Conservation (phyloP, 1,140 invertebrate genomes). For the Fopius arisanus region DNA sequence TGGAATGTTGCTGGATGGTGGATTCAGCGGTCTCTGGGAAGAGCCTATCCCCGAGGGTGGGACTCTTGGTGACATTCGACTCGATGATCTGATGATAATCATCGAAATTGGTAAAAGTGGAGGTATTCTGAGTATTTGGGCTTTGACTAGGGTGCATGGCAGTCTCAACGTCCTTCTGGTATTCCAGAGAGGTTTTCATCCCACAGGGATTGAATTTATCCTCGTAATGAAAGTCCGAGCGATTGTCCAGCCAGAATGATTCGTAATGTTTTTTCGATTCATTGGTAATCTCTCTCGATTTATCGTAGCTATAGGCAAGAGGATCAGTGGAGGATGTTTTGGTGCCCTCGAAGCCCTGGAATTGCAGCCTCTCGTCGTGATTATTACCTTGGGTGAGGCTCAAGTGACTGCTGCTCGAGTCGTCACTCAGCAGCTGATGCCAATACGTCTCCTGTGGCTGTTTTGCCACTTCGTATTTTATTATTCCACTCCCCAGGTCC, state of each 20-base stretch:
- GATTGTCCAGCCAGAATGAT: constrained; percentile 32
- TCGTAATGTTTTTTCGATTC: constrained; percentile 36
- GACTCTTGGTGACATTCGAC: constrained; percentile 37
- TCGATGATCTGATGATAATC: constrained; percentile 47
- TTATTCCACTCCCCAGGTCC: constrained; percentile 75
- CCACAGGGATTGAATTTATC: not conserved
- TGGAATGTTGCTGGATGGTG: constrained; percentile 42
- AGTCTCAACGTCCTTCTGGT: constrained; percentile 11
- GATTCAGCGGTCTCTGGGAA: not conserved
- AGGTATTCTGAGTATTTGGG: constrained; percentile 24
- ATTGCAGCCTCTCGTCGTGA: constrained; percentile 15
- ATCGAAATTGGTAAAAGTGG: constrained; percentile 37
- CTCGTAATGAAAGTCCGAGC: constrained; percentile 30
- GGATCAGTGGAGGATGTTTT: not conserved
- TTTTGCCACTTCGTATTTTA: constrained; percentile 59
- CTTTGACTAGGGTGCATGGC: constrained; percentile 36
- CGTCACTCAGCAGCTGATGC: constrained; percentile 60
- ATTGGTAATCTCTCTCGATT: not conserved
- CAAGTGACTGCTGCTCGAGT: constrained; percentile 64
- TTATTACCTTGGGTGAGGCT: not conserved
- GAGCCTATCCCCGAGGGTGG: constrained; percentile 28
- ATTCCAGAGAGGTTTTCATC: not conserved
- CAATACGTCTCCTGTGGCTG: constrained; percentile 53
- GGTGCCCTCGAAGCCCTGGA: constrained; percentile 1
- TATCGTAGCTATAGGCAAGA: not conserved